Conservation (phyloP, 2,113 vertebrate genomes). For the Indicator indicator region DNA sequence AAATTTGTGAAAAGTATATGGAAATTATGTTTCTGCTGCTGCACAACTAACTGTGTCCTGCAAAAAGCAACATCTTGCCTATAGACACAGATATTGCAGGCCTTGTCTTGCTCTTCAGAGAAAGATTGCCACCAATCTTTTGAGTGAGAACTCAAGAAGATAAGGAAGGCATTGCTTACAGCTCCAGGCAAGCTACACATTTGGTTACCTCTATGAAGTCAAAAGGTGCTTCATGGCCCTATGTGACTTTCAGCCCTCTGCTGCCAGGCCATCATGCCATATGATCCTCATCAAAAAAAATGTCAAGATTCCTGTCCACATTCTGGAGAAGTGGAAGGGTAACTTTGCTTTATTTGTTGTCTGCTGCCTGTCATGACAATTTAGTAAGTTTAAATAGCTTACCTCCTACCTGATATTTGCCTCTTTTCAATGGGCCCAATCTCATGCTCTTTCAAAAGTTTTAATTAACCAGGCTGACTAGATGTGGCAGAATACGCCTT, state of each 20-base stretch:
- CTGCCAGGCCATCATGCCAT: background rate
- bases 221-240: background rate
- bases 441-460: background rate
- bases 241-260: background rate
- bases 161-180: background rate
- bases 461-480: background rate
- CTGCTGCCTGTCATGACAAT: background rate
- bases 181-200: background rate
- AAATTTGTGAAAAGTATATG: background rate
- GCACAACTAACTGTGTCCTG: fast-evolving
- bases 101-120: background rate
- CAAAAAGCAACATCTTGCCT: background rate
- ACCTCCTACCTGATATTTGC: background rate
- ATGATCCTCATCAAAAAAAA: conserved; percentile 23
- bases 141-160: background rate
- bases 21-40: background rate
- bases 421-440: background rate
- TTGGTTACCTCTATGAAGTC: background rate
- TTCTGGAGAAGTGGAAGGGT: conserved; percentile 32
- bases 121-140: background rate
- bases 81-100: background rate
- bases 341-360: background rate
- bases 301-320: background rate
- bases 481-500: background rate
- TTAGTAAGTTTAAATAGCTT: background rate